phyloP scores from a whole-genome alignment of 2,113 vertebrate species.

The Eptesicus fuscus region DNA sequence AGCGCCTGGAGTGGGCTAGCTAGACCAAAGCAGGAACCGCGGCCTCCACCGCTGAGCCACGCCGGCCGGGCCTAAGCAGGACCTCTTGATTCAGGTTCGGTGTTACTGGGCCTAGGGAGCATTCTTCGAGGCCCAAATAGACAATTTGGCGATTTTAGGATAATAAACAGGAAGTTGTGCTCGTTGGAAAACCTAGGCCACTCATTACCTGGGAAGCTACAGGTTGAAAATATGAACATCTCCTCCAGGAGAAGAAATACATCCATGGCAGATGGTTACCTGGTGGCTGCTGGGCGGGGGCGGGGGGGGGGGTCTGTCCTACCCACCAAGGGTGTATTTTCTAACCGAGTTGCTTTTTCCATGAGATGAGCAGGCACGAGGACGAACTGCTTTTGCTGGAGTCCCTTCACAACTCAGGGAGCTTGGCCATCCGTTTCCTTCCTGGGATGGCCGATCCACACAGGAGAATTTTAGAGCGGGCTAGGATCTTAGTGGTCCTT shows the following conservation, averaged over 20 bases:
- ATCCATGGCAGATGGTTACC: neutral
- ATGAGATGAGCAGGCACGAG: neutral
- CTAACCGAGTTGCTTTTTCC: neutral
- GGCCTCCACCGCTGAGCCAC: too few species aligned
- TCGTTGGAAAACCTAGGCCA: neutral
- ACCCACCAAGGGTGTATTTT: rapidly evolving
- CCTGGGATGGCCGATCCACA: neutral
- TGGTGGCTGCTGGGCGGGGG: neutral
- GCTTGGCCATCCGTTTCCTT: neutral
- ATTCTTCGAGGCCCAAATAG: neutral
- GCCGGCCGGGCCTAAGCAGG: neutral
- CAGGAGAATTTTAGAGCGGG: neutral
- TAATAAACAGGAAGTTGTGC: neutral
- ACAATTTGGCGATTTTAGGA: neutral
- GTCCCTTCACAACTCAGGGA: neutral
- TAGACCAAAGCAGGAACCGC: neutral
- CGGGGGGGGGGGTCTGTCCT: too few species aligned
- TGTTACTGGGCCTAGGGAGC: neutral
- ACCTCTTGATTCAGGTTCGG: neutral
- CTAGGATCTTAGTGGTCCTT: neutral
- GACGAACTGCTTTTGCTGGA: neutral
- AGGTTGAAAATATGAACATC: neutral
- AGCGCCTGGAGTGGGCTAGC: neutral
- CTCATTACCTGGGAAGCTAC: neutral
- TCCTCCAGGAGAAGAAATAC: neutral